Evolutionary conservation across 2,797 vertebrate species (phyloP).

Genomic region (Perdix hodgsoniae): DNA sequence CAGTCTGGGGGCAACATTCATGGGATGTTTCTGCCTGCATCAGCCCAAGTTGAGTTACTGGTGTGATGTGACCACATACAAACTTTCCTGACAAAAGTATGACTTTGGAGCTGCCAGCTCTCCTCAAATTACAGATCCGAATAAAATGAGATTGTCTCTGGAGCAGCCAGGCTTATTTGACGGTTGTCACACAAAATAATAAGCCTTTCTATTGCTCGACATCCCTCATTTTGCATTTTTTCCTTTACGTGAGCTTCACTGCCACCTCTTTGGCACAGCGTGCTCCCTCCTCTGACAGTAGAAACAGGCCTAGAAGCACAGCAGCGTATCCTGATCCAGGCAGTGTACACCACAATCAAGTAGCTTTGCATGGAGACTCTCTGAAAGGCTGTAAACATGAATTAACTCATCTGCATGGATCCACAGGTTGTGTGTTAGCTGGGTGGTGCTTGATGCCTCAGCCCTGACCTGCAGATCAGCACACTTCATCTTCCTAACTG

Average conservation of each 20-base stretch:
- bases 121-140: slow-evolving; percentile 1
- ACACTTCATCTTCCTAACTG: neutral
- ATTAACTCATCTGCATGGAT: neutral
- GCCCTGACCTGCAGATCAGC: neutral
- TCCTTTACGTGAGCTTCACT: neutral
- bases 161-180: neutral
- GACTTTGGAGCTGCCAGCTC: neutral
- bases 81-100: slow-evolving; percentile 13
- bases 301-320: neutral
- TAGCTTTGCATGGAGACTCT: neutral
- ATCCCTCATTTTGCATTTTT: neutral
- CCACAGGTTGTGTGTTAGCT: rapidly evolving
- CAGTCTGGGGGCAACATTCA: neutral
- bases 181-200: neutral
- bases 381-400: neutral
- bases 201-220: neutral
- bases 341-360: rapidly evolving
- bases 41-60: neutral
- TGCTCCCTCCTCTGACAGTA: rapidly evolving
- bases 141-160: neutral
- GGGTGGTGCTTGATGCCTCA: neutral
- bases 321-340: neutral
- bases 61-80: neutral
- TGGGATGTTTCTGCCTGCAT: neutral
- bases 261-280: rapidly evolving